These are phyloP conservation scores for Drosophila atripex DNA, from an alignment of 2,888 invertebrate genomes.

Conservation along the genomic window DNA sequence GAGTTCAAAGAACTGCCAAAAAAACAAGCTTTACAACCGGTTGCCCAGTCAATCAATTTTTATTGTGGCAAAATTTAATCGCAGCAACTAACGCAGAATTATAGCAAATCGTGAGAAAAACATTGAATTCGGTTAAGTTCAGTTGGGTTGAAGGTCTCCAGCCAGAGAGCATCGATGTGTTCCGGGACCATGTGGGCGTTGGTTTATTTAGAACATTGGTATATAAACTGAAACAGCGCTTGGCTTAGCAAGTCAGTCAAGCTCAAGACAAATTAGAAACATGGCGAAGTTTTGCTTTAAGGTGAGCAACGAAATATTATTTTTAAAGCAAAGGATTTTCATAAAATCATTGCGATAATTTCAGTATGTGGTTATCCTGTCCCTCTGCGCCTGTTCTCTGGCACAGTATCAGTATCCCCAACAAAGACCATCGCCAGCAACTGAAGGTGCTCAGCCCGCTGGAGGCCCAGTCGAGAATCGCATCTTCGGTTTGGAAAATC, in stretches of 20 bases:
- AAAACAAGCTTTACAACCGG: constrained; percentile 52
- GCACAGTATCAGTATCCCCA: constrained; percentile 66
- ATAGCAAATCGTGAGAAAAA: constrained; percentile 64
- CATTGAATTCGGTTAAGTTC: constrained; percentile 67
- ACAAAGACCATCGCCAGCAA: constrained; percentile 28
- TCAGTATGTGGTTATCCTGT: constrained; percentile 50
- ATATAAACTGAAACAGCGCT: constrained; percentile 64
- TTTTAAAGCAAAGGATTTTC: neutral
- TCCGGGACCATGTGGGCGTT: constrained; percentile 67
- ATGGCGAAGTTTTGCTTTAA: constrained; percentile 54
- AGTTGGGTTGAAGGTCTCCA: constrained; percentile 68
- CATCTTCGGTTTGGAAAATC: constrained; percentile 60
- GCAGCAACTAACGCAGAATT: constrained; percentile 58
- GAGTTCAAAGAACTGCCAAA: constrained; percentile 68
- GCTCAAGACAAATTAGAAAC: constrained; percentile 43
- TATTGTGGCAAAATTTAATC: constrained; percentile 56
- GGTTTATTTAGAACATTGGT: constrained; percentile 49
- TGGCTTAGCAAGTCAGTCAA: constrained; percentile 52
- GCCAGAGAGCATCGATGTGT: constrained; percentile 21
- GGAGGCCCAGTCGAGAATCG: constrained; percentile 58
- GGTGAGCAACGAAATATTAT: constrained; percentile 46
- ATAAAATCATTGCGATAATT: neutral
- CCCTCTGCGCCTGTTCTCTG: constrained; percentile 46
- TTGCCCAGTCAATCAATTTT: constrained; percentile 46
- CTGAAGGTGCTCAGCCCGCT: constrained; percentile 27